phyloP scores from a whole-genome alignment of 2,797 vertebrate species.

The Enteromius treurensis region DNA sequence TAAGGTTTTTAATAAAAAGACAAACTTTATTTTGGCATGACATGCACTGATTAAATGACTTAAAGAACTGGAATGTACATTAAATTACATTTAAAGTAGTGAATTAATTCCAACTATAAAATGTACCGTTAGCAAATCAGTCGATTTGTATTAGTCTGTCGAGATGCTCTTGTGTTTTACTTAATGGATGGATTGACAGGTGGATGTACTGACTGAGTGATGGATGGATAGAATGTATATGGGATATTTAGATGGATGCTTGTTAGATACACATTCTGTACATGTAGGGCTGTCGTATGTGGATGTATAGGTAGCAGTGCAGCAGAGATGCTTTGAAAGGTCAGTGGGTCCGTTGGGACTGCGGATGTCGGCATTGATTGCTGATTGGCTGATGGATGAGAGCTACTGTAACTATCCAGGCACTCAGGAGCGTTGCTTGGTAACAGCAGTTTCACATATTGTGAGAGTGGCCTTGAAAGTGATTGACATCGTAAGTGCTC shows the following conservation, averaged over 20 bases:
- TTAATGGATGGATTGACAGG: slow-evolving; percentile 1
- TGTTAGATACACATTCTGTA: slow-evolving; percentile 6
- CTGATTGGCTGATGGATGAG: slow-evolving; percentile 75
- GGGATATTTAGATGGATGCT: slow-evolving; percentile 3
- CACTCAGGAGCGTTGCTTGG: slow-evolving; percentile 76
- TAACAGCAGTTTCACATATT: slow-evolving; percentile 75
- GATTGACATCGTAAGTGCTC: slow-evolving; percentile 76
- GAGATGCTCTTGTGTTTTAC: slow-evolving; percentile 13
- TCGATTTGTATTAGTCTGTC: not conserved
- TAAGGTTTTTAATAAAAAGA: not conserved
- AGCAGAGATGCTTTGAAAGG: slow-evolving; percentile 48
- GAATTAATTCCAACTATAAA: no score
- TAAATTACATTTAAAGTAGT: no score
- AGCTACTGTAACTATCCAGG: slow-evolving; percentile 61
- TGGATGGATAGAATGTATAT: not conserved
- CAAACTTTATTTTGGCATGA: not conserved
- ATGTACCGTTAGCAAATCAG: not conserved
- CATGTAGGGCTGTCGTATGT: slow-evolving; percentile 5
- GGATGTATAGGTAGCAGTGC: slow-evolving; percentile 25
- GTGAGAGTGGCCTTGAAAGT: slow-evolving; percentile 80
- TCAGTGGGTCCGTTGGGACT: slow-evolving; percentile 51
- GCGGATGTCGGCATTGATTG: slow-evolving; percentile 53
- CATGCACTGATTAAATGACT: not conserved
- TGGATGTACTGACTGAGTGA: slow-evolving; percentile 4
- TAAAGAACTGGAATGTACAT: not conserved